A percentile compares a stretch with the other conserved stretches of the same genome.
phyloP scores from a whole-genome alignment of 2,113 vertebrate species.

The Syngnathus floridae region DNA sequence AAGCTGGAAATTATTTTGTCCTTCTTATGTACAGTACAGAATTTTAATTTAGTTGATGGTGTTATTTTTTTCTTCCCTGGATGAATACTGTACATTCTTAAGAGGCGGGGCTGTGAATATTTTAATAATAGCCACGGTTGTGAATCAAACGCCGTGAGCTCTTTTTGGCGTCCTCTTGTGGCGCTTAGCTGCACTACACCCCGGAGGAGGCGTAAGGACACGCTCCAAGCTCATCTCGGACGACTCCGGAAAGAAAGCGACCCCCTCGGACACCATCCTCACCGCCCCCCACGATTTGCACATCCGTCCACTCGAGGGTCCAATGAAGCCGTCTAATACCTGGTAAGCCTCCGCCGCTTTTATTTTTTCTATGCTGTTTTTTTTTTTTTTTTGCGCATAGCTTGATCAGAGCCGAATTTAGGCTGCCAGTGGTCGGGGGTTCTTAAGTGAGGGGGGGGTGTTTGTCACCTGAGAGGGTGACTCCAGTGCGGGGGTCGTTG shows the following conservation, averaged over 20 bases:
- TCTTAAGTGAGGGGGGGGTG: neutral
- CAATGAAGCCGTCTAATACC: constrained; percentile 7
- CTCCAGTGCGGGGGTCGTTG: constrained; percentile 44
- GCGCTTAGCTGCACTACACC: constrained; percentile 17
- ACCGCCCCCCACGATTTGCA: neutral
- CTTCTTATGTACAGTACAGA: neutral
- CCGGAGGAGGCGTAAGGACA: neutral
- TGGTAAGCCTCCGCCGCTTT: constrained; percentile 9
- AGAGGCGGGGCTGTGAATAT: neutral
- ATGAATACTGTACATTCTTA: neutral
- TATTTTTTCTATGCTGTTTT: neutral
- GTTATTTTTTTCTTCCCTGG: neutral
- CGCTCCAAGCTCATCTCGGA: constrained; percentile 9
- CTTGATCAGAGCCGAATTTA: neutral
- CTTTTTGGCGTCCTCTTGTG: constrained; percentile 26
- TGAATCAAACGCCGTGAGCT: neutral
- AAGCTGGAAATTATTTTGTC: neutral
- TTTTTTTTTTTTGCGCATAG: neutral
- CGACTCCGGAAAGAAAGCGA: constrained; percentile 7
- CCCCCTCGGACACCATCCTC: neutral
- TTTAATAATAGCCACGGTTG: neutral
- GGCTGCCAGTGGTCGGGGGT: neutral
- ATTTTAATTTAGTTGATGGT: neutral
- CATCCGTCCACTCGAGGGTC: neutral
- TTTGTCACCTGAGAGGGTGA: constrained; percentile 39